Evolutionary conservation across 2,888 invertebrate species (phyloP), one percentile per base, ranked within the genome.

Genomic region (Caenorhabditis sp.): DNA sequence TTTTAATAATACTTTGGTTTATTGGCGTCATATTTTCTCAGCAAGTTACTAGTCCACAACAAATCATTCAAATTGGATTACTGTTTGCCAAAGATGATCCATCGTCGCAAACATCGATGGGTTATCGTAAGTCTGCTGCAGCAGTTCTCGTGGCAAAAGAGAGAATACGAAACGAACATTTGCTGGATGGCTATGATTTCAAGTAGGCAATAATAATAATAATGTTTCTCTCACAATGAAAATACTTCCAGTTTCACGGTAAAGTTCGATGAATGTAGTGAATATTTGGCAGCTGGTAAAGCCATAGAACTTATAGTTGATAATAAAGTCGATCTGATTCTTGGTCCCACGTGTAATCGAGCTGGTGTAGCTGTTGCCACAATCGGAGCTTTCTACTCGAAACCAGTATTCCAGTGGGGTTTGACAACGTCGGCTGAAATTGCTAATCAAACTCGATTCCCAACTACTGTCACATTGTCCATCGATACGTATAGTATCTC

Each of bases 331-430:
- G 76, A 76, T 62, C 69, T 70, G 1, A 74, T 80, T 14, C 71
- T 80, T 57, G 80, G 80, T 26, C 80, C 80, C 0, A 76, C 76
- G n/a, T 73, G 73, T 36, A 69, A 68, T 43, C 49, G 62, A 81
- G 81, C 81, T 21, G 81, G 73, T 17, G 23, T 77, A 1, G 60
- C 63, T 8, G 70, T 74, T 5, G 71, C 72, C 0, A 62, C 71
- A 21, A 24, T 81, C 19, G 78, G 69, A 17, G 23, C 69, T 10
- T 72, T 65, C 51, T 79, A 79, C 62, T 69, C 77, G 37, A 66
- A 69, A 26, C 79, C 79, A 24, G 63, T 77, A 3, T 73, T 69
- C 36, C 54, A 63, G 19, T 79, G 79, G 79, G 79, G 77, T 1
- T 49, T 76, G n/a, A 69, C 72, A 12, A 69, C 74, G 0, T 55